Evolutionary conservation across 2,113 vertebrate genomes (phyloP), one percentile per base, ranked within the genome.

Genomic region (Solea solea): DNA sequence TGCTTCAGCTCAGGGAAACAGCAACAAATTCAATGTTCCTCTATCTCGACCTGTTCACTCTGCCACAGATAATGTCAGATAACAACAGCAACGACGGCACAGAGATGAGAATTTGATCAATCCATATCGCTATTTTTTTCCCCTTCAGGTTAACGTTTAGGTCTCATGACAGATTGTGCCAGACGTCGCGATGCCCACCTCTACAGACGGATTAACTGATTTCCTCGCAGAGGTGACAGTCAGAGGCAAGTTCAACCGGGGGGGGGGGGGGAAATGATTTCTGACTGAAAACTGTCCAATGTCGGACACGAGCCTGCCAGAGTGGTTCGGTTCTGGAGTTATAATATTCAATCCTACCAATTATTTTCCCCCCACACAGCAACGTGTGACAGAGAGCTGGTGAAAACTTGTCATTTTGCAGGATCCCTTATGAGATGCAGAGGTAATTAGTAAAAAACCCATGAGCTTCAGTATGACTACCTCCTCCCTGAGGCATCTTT

Each of bases 371-470:
- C 66, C 64, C 61, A 54, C 69, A 56, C 51, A 52, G 60, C n/a
- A 6, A 45, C 51, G 53, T 54, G 7, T 75, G 64, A 77, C 72
- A 80, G 72, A 44, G 63, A 59, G 62, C 64, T 62, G 70, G 78
- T 50, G 72, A 59, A 78, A 81, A 74, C 28, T 49, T 77, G 80
- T 76, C 69, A 74, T 66, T 82, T 69, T 72, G 28, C 78, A 59
- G 77, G 58, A 76, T 80, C 79, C 72, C 82, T 76, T 73, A 46
- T 44, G 76, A 68, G 84, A 78, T 12, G 2, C 59, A 28, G 65
- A 58, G 78, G 64, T 83, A 74, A 88, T 90, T 86, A 84, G 64
- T 65, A 70, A 83, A 76, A 34, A 67, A 65, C 83, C 77, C 85
- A 76, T 56, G 75, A 82, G 86, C 57, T 73, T 88, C 67, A 78